Percentiles rank a stretch among this genome's conserved stretches.
These are phyloP conservation scores for Pelecanoides urinatrix DNA, from an alignment of 2,113 vertebrate genomes.

Conservation along the genomic window DNA sequence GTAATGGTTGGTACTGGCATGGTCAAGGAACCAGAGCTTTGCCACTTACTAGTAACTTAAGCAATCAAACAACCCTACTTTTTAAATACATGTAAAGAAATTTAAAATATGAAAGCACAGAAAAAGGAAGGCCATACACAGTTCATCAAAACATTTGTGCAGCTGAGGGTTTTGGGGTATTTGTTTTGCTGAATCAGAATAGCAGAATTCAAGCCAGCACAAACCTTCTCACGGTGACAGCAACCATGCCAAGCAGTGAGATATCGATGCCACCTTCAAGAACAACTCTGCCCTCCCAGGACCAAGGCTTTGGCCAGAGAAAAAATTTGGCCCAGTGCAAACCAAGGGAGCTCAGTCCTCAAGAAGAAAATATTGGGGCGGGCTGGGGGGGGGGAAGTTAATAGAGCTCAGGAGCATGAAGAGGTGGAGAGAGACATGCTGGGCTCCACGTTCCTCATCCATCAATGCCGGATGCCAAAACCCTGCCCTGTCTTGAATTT, in stretches of 20 bases:
- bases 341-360: background rate
- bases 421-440: background rate
- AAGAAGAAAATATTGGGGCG: background rate
- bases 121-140: background rate
- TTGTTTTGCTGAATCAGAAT: background rate
- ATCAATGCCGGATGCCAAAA: background rate
- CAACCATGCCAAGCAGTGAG: background rate
- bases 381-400: background rate
- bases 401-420: background rate
- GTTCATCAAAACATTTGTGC: background rate
- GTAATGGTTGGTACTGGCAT: background rate
- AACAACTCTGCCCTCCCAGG: background rate
- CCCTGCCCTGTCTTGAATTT: background rate
- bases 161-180: background rate
- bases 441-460: accelerated
- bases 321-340: background rate
- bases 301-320: background rate
- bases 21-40: background rate
- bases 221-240: background rate
- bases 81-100: background rate
- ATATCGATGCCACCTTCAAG: background rate
- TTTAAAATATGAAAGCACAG: background rate
- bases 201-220: background rate
- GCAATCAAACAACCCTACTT: background rate
- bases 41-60: background rate